Conservation (phyloP, 2,797 vertebrate genomes). For the Apogon hyalosoma region DNA sequence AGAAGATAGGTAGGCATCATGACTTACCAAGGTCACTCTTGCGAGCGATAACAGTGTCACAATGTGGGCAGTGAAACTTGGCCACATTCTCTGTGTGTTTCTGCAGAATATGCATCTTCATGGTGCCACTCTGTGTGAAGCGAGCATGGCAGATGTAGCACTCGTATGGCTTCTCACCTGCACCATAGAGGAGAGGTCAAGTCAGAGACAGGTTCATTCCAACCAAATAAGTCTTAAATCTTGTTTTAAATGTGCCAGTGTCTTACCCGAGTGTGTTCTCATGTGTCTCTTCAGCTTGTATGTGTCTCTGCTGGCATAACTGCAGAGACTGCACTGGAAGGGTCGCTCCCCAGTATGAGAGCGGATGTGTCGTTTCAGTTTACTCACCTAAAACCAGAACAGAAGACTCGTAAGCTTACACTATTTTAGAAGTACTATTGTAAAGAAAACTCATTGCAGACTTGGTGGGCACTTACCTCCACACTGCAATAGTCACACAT, state of each 20-base stretch:
- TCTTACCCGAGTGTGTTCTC: conserved; percentile 95
- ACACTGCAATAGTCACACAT: conserved; percentile 98
- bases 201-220: neutral
- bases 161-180: conserved; percentile 97
- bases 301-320: conserved; percentile 97
- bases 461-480: conserved; percentile 77
- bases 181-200: neutral
- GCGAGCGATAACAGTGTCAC: conserved; percentile 96
- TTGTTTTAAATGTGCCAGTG: neutral
- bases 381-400: conserved; percentile 88
- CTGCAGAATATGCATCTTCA: conserved; percentile 99
- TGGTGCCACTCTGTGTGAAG: conserved; percentile 97
- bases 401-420: too few species aligned
- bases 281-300: conserved; percentile 98
- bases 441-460: too few species aligned
- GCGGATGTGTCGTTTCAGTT: conserved; percentile 97
- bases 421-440: too few species aligned
- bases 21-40: conserved; percentile 95
- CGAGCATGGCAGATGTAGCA: conserved; percentile 98
- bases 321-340: conserved; percentile 98
- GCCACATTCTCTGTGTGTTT: conserved; percentile 99
- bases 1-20: neutral
- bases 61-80: conserved; percentile 98
- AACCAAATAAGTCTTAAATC: neutral
- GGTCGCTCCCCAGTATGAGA: conserved; percentile 96